Evolutionary conservation across 2,797 vertebrate genomes (phyloP), one percentile per base, ranked within the genome.

Genomic region (Microtus obscurus): DNA sequence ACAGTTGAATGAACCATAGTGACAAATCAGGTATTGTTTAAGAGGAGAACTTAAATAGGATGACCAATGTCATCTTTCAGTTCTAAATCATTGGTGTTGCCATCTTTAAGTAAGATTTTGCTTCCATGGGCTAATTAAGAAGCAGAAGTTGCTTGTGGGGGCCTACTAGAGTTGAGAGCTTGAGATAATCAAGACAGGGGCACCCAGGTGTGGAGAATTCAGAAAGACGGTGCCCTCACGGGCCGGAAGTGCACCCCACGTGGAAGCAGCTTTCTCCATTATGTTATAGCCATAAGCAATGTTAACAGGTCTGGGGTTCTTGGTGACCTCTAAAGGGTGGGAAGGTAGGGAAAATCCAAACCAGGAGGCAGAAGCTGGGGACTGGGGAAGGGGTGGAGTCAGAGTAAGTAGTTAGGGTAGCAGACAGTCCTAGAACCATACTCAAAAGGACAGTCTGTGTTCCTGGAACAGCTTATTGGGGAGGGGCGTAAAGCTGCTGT

Each of bases 401-500:
- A 43, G 65, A 34, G 27, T 9, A 63, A 87, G 34, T 37, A 51
- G 11, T 16, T 37, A 53, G 27, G 19, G 48, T 12, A 67, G 23
- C 0, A 1, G 78, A 31, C 0, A 3, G 11, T 37, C 48, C 4
- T 2, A 48, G 11, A n/a, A 34, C 40, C 40, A 45, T 11, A 71
- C 31, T 81, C 45, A 74, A 74, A 79, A 0, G 61, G 34, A 59
- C 13, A 6, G 9, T 13, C 82, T 69, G n/a, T 0, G 59, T 48
- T 79, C 43, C 17, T 73, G 17, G 14, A 34, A 74, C 45, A 73
- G 69, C 48, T 85, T 85, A 37, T 69, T 67, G 14, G n/a, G 40
- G 43, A 73, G 78, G 43, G 76, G 78, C 7, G 1, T 29, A 8
- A 90, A 29, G 31, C 16, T 16, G 31, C 21, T 27, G 27, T 19